Evolutionary conservation across 1,140 invertebrate species (phyloP), one percentile per base, ranked within the genome.

Genomic region (Trichogramma pretiosum): DNA sequence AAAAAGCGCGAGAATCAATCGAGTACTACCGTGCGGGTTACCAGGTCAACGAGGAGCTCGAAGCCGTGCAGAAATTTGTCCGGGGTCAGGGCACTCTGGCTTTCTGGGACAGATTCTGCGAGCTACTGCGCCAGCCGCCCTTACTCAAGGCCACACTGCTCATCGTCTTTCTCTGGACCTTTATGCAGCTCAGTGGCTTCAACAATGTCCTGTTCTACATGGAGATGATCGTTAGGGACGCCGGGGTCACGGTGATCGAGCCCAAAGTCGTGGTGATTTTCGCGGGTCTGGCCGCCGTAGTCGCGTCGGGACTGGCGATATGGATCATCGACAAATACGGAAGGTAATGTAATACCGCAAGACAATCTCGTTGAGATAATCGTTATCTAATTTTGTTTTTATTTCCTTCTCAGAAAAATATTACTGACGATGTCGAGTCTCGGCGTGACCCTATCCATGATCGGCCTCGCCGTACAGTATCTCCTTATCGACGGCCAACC

Each of bases 101-200:
- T 2, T 46, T 53, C n/a, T n/a, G 2, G 2, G 42, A 50, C 16
- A 50, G 46, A 11, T 22, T 56, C 14, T 10, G 13, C 1, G 38
- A 49, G 14, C 44, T 52, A 9, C 26, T 42, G 13, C 40, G 38
- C 3, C 43, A 51, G 11, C 48, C 48, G 2, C 35, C 23, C 14
- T 16, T 46, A 57, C 71, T 77, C 39, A 79, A 74, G 45, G 79
- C 78, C 7, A 65, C 87, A 2, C 59, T 78, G 5, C 78, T 87
- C 26, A 70, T 81, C 19, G 57, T 81, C 23, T 65, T 78, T 7
- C 70, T 88, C 44, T 82, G 84, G 57, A 68, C 81, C 2, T 81
- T 85, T 16, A 84, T 89, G 62, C 84, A 87, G 58, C 74, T 87
- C 28, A 82, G 79, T 43, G 83, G 85, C 1, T 81, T 85, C 18